phyloP scores from a whole-genome alignment of 2,888 invertebrate genomes.

The Tyria jacobaeae region DNA sequence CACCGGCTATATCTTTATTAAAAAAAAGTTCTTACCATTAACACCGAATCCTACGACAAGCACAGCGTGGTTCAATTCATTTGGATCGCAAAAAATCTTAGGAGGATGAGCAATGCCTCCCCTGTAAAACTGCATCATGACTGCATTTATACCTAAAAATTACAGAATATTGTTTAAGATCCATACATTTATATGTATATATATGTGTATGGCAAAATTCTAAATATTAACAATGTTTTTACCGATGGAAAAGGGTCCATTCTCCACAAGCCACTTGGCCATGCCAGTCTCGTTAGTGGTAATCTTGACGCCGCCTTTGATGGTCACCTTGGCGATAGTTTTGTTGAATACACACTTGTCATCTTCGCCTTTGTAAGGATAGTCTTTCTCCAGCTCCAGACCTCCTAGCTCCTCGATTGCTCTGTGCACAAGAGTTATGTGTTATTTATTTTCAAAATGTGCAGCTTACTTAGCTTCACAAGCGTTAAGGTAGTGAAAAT shows the following conservation, averaged over 20 bases:
- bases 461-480: too few species aligned
- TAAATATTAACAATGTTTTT: neutral
- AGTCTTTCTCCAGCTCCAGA: slow-evolving; percentile 94
- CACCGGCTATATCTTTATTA: too few species aligned
- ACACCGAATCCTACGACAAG: slow-evolving; percentile 97
- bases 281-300: slow-evolving; percentile 95
- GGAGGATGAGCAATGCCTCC: slow-evolving; percentile 98
- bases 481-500: too few species aligned
- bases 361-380: slow-evolving; percentile 95
- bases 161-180: too few species aligned
- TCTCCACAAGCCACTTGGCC: slow-evolving; percentile 94
- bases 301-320: slow-evolving; percentile 94
- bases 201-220: too few species aligned
- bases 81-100: slow-evolving; percentile 92
- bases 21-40: slow-evolving; percentile 90
- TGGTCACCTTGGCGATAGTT: slow-evolving; percentile 87
- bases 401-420: slow-evolving; percentile 96
- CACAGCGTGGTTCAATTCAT: slow-evolving; percentile 96
- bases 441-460: too few species aligned
- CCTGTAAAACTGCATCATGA: slow-evolving; percentile 98
- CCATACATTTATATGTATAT: too few species aligned
- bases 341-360: slow-evolving; percentile 92
- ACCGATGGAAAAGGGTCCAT: slow-evolving; percentile 98
- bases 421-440: slow-evolving; percentile 72
- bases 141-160: slow-evolving; percentile 92